These are phyloP conservation scores for Kryptolebias marmoratus DNA, from an alignment of 2,113 vertebrate genomes.

Conservation along the genomic window DNA sequence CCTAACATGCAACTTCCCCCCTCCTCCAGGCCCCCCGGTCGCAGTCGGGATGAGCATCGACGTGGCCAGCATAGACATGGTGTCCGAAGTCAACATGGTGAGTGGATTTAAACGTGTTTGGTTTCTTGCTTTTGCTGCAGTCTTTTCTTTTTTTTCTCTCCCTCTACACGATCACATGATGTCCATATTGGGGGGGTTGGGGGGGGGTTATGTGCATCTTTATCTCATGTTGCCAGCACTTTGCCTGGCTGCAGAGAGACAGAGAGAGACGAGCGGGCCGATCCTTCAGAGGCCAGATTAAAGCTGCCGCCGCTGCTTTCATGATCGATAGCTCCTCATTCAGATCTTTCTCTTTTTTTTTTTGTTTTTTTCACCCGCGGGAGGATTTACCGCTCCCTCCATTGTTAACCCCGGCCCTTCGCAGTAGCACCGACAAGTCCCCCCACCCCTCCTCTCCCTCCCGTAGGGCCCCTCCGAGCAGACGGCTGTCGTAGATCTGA, in stretches of 20 bases:
- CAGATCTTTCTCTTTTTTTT: background rate
- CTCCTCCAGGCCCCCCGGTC: conserved; percentile 87
- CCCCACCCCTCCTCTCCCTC: no score
- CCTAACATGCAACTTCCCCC: background rate
- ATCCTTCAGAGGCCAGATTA: conserved; percentile 21
- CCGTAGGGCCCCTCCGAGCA: conserved; percentile 24
- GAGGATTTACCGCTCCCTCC: conserved; percentile 7
- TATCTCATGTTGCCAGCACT: conserved; percentile 32
- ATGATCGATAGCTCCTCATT: conserved; percentile 18
- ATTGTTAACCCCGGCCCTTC: conserved; percentile 49
- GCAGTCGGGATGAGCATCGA: conserved; percentile 96
- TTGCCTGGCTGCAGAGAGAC: background rate
- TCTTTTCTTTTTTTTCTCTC: no score
- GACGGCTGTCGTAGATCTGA: conserved; percentile 41
- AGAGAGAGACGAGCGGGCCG: conserved; percentile 2
- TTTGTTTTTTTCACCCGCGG: background rate
- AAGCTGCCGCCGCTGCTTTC: conserved; percentile 22
- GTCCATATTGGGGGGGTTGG: conserved; percentile 51
- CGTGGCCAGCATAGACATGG: conserved; percentile 96
- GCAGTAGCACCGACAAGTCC: conserved; percentile 19
- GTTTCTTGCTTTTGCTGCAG: background rate
- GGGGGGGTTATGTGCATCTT: conserved; percentile 55
- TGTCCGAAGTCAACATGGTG: conserved; percentile 98
- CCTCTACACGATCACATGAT: conserved; percentile 38
- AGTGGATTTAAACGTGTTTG: conserved; percentile 68